Evolutionary conservation across 2,888 invertebrate genomes (phyloP), one percentile per base, ranked within the genome.

Genomic region (Serripes groenlandicus): DNA sequence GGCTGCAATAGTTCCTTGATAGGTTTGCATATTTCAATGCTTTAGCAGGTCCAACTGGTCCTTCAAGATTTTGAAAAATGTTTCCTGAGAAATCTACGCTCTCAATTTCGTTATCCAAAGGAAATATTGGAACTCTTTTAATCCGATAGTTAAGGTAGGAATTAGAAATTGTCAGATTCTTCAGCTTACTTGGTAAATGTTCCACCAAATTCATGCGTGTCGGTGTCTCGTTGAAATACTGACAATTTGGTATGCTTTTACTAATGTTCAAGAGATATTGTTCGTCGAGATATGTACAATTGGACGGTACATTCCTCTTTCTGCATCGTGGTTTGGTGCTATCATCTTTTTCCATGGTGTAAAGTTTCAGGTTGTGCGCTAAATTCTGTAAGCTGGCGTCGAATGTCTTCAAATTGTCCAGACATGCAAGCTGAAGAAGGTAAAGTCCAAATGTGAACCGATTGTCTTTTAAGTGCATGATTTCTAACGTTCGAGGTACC

Each of bases 371-470:
- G 28, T 64, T 37, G 26, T 73, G 69, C 7, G 60, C 30, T 11
- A 37, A 9, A 49, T 76, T 72, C 37, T 64, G 76, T 3, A 26
- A 60, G 28, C 35, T 37, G 7, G 30, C 73, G 9, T 73, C 15
- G 26, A 62, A 37, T 23, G 35, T 68, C 37, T 60, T 60, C 3
- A 80, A 11, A 64, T 71, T 68, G 0, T 15, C 3, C 21, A 52
- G 3, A 70, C 80, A 80, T 2, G 71, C 75, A 0, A 83, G 5
- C 60, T 83, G 77, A 2, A 71, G 30, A 15, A 75, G 15, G n/a
- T 70, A 83, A 23, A 69, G 77, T 1, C 83, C 83, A 37, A 73
- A 80, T 15, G 77, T 74, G 42, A 80, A 68, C 28, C 49, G 66
- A 28, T 83, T 83, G 28, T 75, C 73, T n/a, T 80, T 69, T 11